Evolutionary conservation across 2,888 invertebrate species (phyloP), one percentile per base, ranked within the genome.

Genomic region (Stenurella melanura): DNA sequence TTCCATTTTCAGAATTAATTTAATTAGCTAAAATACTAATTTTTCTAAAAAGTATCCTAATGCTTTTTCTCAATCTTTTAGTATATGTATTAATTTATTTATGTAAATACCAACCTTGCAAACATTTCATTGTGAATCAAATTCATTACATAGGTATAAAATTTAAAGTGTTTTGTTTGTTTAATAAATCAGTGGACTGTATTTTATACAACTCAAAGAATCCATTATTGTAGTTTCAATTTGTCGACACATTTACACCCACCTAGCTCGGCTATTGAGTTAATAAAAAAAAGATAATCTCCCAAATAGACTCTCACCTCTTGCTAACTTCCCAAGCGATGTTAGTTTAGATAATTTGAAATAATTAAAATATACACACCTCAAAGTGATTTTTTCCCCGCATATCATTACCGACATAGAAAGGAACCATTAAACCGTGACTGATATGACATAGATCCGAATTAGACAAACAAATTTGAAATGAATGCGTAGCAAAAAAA

Each of bases 401-500:
- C 50, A n/a, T 50, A 50, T n/a, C 12, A 50, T 50, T 50, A 50
- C n/a, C 15, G n/a, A 50, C 5, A n/a, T 50, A 50, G 50, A 50
- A 50, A 50, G n/a, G 50, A 50, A n/a, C n/a, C 50, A 12, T 50
- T 50, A 50, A 61, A 21, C 30, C 61, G n/a, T 63, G 17, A 34
- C 30, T 18, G 15, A 63, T 60, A 9, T 58, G 58, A 50, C 38
- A 58, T 42, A 57, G 50, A 70, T 58, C 67, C 10, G 18, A 34
- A 58, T 38, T 60, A 18, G 38, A 30, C 18, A 56, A 70, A 61
- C 50, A 61, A 42, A 42, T 61, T 26, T 50, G 63, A 63, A 72
- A 38, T 63, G 54, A 72, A 61, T 63, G 19, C 26, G 3, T 38
- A 19, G 10, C 12, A 69, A 57, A 69, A 30, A 56, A 54, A 26